These are phyloP conservation scores for Climacteris rufus DNA, from an alignment of 2,113 vertebrate genomes.

Conservation along the genomic window DNA sequence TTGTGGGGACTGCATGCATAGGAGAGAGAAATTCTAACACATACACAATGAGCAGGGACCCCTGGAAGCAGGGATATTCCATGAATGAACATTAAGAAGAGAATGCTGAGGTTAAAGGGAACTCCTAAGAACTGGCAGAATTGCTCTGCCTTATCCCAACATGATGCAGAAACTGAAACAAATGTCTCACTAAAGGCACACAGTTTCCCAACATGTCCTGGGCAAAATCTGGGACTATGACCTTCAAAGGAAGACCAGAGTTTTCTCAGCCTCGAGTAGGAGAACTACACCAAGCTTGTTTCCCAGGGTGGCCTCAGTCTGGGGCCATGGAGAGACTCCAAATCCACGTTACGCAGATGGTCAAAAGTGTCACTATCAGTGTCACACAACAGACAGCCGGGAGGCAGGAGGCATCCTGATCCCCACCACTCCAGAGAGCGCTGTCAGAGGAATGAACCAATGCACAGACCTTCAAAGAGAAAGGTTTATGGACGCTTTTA, in stretches of 20 bases:
- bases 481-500: constrained; percentile 62
- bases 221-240: background rate
- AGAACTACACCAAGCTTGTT: background rate
- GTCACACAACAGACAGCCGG: fast-evolving
- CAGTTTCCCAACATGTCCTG: fast-evolving
- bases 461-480: constrained; percentile 42
- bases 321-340: background rate
- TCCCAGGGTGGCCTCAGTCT: background rate
- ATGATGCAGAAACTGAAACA: background rate
- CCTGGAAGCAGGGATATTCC: background rate
- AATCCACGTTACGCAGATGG: background rate
- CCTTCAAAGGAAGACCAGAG: background rate
- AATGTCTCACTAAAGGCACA: background rate
- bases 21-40: background rate
- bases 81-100: background rate
- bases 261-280: background rate
- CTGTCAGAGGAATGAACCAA: background rate
- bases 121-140: background rate
- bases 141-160: background rate
- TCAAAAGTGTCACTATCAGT: background rate
- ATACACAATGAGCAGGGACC: fast-evolving
- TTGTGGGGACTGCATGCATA: background rate
- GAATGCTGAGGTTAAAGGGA: background rate
- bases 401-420: background rate
- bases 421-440: background rate